phyloP scores from a whole-genome alignment of 2,888 invertebrate genomes.

The Ophion slaviceki region DNA sequence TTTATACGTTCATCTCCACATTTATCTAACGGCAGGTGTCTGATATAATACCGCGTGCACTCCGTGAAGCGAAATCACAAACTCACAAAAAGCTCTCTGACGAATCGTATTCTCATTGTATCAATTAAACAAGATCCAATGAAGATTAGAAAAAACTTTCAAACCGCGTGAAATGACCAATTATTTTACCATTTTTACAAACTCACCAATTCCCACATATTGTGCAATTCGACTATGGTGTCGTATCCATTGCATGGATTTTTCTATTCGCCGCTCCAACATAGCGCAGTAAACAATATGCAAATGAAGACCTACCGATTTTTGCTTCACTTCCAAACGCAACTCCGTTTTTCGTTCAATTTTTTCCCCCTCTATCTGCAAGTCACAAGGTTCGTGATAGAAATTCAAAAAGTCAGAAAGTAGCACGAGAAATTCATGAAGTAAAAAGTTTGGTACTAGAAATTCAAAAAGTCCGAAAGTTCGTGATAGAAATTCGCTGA shows the following conservation, averaged over 20 bases:
- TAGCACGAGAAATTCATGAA: not conserved
- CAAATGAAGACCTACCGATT: too few species aligned
- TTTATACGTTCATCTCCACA: conserved; percentile 30
- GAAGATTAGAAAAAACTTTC: not conserved
- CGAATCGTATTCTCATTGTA: not conserved
- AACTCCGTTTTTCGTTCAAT: not conserved
- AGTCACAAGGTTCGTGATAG: not conserved
- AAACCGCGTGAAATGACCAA: not conserved
- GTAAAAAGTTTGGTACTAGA: not conserved
- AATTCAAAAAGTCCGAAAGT: not conserved
- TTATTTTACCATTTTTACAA: too few species aligned
- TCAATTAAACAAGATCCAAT: not conserved
- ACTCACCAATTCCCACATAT: too few species aligned
- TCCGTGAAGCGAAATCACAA: conserved; percentile 37
- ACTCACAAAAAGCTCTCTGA: conserved; percentile 9
- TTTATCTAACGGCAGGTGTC: conserved; percentile 63
- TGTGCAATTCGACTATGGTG: too few species aligned
- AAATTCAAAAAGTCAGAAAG: not conserved
- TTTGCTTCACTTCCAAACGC: too few species aligned
- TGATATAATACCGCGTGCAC: conserved; percentile 53
- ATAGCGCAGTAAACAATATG: too few species aligned
- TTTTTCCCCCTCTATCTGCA: not conserved
- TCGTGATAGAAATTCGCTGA: not conserved
- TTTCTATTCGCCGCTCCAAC: too few species aligned
- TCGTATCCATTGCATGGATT: too few species aligned